phyloP scores from a whole-genome alignment of 2,888 invertebrate species.

The Acrobasis consociella region DNA sequence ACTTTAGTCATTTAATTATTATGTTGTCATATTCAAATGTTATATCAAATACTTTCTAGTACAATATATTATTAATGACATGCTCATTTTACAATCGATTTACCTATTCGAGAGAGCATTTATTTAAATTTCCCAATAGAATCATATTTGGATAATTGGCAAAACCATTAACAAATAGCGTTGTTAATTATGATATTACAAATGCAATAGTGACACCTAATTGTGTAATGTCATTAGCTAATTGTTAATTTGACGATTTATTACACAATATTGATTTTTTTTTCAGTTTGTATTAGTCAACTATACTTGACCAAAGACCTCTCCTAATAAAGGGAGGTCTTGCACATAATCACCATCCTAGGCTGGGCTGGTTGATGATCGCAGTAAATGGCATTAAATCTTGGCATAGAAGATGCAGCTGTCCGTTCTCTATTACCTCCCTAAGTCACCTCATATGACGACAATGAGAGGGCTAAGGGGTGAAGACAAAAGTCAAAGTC shows the following conservation, averaged over 20 bases:
- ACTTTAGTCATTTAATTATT: too few relatives aligned
- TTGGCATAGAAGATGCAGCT: too few relatives aligned
- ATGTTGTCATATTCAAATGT: not conserved
- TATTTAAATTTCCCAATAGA: not conserved
- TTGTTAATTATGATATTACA: not conserved
- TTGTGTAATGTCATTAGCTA: conserved; percentile 1
- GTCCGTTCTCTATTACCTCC: too few relatives aligned
- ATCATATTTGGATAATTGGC: not conserved
- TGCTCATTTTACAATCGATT: not conserved
- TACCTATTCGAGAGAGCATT: not conserved
- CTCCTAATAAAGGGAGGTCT: too few relatives aligned
- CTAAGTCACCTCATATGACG: too few relatives aligned
- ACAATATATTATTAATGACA: not conserved
- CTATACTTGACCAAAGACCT: too few relatives aligned
- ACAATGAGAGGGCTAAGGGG: too few relatives aligned
- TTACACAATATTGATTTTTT: not conserved
- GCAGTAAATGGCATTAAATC: too few relatives aligned
- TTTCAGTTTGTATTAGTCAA: too few relatives aligned
- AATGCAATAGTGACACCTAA: not conserved
- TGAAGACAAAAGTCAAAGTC: too few relatives aligned
- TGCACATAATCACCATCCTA: too few relatives aligned
- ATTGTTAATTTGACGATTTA: not conserved
- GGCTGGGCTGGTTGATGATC: too few relatives aligned
- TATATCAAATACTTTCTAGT: not conserved
- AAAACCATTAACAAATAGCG: not conserved